These are phyloP conservation scores for Drosophila silvestris DNA, from an alignment of 2,888 invertebrate genomes.

Conservation along the genomic window DNA sequence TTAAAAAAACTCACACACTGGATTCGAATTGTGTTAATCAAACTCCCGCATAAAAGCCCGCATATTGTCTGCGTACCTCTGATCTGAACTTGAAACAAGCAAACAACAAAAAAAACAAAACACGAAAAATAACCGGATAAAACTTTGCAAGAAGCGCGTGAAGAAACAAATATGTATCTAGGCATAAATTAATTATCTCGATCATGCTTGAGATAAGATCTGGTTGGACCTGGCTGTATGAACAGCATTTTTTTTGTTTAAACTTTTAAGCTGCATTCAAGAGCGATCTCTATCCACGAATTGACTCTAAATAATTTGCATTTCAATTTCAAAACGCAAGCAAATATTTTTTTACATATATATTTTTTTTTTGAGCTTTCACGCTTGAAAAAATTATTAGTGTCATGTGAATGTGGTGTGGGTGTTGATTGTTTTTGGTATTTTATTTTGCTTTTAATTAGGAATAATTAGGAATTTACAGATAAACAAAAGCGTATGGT, in stretches of 20 bases:
- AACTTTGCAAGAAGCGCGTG: slow-evolving; percentile 33
- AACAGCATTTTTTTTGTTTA: not conserved
- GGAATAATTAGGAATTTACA: slow-evolving; percentile 17
- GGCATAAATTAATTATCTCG: slow-evolving; percentile 64
- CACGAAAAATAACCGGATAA: slow-evolving; percentile 57
- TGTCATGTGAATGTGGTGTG: slow-evolving; percentile 48
- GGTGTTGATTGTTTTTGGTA: slow-evolving; percentile 25
- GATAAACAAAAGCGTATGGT: not conserved
- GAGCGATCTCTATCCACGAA: not conserved
- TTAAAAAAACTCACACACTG: slow-evolving; percentile 32
- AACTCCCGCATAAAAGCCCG: slow-evolving; percentile 74
- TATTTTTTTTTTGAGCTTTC: not conserved
- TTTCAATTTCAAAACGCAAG: slow-evolving; percentile 8
- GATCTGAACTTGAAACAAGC: slow-evolving; percentile 69
- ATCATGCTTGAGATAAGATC: slow-evolving; percentile 51
- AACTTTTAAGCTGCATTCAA: slow-evolving; percentile 2
- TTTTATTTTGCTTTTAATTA: slow-evolving; percentile 16
- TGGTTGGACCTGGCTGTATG: not conserved
- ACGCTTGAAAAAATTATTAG: slow-evolving; percentile 29
- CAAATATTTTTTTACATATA: not conserved
- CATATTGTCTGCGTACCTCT: slow-evolving; percentile 47
- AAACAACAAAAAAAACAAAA: slow-evolving; percentile 25
- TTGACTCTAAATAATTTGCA: slow-evolving; percentile 42
- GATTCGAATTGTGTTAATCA: slow-evolving; percentile 72
- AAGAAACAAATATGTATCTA: slow-evolving; percentile 50